phyloP scores from a whole-genome alignment of 2,113 vertebrate species.

The Peromyscus californicus region DNA sequence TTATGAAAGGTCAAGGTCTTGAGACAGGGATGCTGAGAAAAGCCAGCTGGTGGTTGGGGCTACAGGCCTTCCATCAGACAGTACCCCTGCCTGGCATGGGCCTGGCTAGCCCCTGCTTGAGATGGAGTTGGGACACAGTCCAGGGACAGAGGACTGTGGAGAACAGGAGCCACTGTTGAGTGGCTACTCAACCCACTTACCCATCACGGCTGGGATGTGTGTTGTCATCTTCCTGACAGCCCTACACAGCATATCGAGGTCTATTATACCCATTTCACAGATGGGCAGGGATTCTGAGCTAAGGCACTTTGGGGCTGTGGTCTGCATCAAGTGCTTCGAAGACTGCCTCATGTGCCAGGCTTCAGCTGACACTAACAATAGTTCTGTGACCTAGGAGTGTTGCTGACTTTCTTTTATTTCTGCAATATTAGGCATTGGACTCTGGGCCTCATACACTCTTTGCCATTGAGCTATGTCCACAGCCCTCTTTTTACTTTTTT shows the following conservation, averaged over 20 bases:
- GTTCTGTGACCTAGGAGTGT: fast-evolving
- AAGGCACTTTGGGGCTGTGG: background rate
- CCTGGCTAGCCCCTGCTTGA: too few species aligned
- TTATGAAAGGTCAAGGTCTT: conserved; percentile 55
- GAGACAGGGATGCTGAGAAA: background rate
- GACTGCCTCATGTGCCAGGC: fast-evolving
- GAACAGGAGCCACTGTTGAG: too few species aligned
- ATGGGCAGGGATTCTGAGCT: background rate
- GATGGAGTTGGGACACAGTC: background rate
- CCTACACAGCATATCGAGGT: background rate
- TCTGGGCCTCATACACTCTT: background rate
- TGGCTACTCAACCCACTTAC: fast-evolving
- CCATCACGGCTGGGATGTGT: background rate
- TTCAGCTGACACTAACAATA: fast-evolving
- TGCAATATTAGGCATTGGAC: background rate
- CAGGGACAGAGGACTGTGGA: fast-evolving
- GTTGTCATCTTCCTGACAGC: background rate
- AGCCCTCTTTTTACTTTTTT: background rate
- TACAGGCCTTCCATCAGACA: background rate
- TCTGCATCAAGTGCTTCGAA: fast-evolving
- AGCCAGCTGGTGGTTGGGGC: background rate
- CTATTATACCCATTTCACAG: background rate
- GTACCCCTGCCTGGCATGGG: background rate
- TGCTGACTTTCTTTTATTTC: background rate
- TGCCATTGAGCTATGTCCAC: background rate